A percentile compares a stretch with the other conserved stretches of the same genome.
Conservation (phyloP, 2,888 invertebrate genomes). For the Achlya flavicornis region DNA sequence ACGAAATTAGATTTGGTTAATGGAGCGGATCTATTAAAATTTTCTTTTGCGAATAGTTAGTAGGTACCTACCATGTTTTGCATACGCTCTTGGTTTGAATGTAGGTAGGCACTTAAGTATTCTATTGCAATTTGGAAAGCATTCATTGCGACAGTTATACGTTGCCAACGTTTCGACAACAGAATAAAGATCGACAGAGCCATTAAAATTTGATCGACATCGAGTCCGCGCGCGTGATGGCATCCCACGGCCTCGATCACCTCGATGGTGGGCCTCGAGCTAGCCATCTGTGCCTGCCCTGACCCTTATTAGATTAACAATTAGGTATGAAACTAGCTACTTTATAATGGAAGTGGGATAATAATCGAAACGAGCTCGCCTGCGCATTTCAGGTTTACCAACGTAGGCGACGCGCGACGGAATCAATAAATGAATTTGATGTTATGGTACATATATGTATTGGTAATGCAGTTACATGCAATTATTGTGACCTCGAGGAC, state of each 20-base stretch:
- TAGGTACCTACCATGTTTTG: too few relatives aligned
- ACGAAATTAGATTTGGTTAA: conserved; percentile 5
- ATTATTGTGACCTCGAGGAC: conserved; percentile 47
- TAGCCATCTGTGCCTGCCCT: conserved; percentile 37
- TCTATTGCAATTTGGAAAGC: conserved; percentile 43
- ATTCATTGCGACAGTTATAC: conserved; percentile 40
- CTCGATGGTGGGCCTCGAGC: conserved; percentile 18
- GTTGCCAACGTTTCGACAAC: conserved; percentile 40
- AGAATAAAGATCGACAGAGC: conserved; percentile 46
- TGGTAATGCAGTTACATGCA: conserved; percentile 14
- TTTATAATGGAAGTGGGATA: neutral
- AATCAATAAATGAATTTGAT: neutral
- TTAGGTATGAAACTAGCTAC: conserved; percentile 17
- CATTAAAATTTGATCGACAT: conserved; percentile 67
- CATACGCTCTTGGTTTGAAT: neutral
- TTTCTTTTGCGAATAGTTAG: neutral
- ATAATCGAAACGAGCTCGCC: neutral
- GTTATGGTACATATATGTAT: neutral
- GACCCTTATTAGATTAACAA: conserved; percentile 33
- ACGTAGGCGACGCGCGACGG: neutral
- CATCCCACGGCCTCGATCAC: conserved; percentile 54
- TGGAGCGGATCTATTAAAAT: conserved; percentile 8
- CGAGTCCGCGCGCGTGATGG: conserved; percentile 54
- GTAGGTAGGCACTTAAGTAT: neutral
- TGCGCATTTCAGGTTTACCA: neutral